A percentile compares a stretch with the other conserved stretches of the same genome.
Conservation (phyloP, 2,888 invertebrate genomes). For the Acanthosepion pharaonis region DNA sequence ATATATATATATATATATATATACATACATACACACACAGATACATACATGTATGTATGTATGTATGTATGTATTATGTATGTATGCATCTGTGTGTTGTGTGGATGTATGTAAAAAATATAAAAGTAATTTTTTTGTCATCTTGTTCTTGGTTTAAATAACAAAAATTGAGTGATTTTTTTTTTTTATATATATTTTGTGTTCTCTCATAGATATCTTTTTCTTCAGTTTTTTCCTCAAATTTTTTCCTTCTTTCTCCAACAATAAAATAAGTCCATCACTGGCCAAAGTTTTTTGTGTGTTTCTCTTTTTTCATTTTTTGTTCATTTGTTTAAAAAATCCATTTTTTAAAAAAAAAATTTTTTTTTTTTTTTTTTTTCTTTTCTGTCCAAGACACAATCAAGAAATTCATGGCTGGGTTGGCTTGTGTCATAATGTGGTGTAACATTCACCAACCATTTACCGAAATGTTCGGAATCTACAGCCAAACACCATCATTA, state of each 20-base stretch:
- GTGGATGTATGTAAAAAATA: not conserved
- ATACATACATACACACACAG: not conserved
- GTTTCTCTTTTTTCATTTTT: not conserved
- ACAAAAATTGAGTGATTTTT: not conserved
- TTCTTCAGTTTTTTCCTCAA: not conserved
- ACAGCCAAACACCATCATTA: slow-evolving; percentile 22
- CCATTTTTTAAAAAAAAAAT: not conserved
- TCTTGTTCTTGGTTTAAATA: not conserved
- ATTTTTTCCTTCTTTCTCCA: not conserved
- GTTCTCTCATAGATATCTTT: not conserved
- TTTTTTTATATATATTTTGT: not conserved
- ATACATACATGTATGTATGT: not conserved
- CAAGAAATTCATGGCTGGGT: slow-evolving; percentile 25
- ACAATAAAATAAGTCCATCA: not conserved
- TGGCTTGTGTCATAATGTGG: not conserved
- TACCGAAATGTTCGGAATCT: slow-evolving; percentile 23
- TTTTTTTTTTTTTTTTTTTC: not conserved
- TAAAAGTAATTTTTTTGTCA: not conserved
- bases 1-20: not conserved
- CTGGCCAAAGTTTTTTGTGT: not conserved
- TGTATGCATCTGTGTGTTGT: not conserved
- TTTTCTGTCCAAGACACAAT: not conserved
- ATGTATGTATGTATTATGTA: not conserved
- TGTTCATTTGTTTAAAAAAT: not conserved
- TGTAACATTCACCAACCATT: not conserved